phyloP scores from a whole-genome alignment of 2,888 invertebrate species.

The Nemotelus nigrinus region DNA sequence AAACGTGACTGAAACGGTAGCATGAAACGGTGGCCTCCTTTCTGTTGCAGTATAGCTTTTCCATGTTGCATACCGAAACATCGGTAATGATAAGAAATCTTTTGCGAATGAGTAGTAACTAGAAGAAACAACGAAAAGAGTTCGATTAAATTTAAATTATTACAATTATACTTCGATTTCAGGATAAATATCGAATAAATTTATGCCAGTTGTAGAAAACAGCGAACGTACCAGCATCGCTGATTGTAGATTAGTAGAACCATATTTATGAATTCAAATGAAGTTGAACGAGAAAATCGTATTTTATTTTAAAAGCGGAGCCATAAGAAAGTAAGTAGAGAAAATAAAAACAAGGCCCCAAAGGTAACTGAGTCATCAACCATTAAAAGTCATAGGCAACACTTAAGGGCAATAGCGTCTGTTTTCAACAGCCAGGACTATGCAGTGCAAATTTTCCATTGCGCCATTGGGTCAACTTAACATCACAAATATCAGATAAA shows the following conservation, averaged over 20 bases:
- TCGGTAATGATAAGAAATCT: conserved; percentile 27
- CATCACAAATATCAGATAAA: too few species aligned
- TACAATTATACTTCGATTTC: conserved; percentile 38
- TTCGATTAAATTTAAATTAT: conserved; percentile 37
- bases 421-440: too few species aligned
- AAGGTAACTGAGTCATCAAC: too few species aligned
- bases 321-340: not conserved
- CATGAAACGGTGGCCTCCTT: conserved; percentile 40
- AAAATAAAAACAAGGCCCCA: not conserved
- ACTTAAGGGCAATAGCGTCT: too few species aligned
- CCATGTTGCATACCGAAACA: not conserved
- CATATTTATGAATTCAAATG: conserved; percentile 35
- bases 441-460: too few species aligned
- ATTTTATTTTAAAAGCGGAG: not conserved
- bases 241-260: not conserved
- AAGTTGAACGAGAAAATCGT: not conserved
- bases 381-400: too few species aligned
- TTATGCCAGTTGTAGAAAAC: not conserved
- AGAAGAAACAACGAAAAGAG: not conserved
- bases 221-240: not conserved
- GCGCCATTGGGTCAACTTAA: too few species aligned
- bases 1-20: conserved; percentile 40
- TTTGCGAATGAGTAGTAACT: conserved; percentile 17
- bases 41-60: conserved; percentile 19
- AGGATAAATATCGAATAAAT: conserved; percentile 27